These are phyloP conservation scores for Sphaeridia pumilis DNA, from an alignment of 2,888 invertebrate species.

Conservation along the genomic window DNA sequence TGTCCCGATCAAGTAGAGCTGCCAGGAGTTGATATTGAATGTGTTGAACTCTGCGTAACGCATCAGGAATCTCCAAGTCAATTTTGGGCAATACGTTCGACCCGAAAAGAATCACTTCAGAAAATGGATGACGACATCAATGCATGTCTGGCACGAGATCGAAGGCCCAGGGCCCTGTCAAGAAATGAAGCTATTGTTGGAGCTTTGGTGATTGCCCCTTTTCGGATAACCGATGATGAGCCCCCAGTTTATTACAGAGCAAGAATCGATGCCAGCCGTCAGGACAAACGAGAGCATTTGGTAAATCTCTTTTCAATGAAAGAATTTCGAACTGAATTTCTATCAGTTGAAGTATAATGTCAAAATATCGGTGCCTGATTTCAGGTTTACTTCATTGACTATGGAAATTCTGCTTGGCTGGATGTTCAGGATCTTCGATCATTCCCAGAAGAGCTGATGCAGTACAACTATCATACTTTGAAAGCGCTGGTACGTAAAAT, in stretches of 20 bases:
- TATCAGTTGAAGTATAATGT: no score
- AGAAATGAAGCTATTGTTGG: constrained; percentile 13
- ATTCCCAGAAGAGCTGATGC: constrained; percentile 16
- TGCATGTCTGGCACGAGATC: no score
- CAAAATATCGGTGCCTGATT: constrained; percentile 12
- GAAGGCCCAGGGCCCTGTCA: constrained; percentile 10
- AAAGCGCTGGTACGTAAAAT: background rate
- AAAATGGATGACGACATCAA: constrained; percentile 18
- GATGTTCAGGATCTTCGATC: constrained; percentile 11
- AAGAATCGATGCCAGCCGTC: constrained; percentile 14
- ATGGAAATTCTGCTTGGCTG: constrained; percentile 49
- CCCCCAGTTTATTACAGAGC: constrained; percentile 21
- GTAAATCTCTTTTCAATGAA: constrained; percentile 16
- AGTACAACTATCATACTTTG: background rate
- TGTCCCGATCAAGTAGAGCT: constrained; percentile 44
- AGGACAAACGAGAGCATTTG: constrained; percentile 9
- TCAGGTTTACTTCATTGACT: constrained; percentile 67
- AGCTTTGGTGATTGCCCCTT: constrained; percentile 27
- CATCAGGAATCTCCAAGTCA: constrained; percentile 40
- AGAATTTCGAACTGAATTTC: background rate
- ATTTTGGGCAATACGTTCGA: constrained; percentile 25
- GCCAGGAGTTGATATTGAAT: constrained; percentile 50
- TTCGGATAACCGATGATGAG: constrained; percentile 1
- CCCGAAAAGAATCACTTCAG: constrained; percentile 7
- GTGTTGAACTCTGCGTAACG: constrained; percentile 48